These are phyloP conservation scores for Coboldia fuscipes DNA, from an alignment of 1,140 invertebrate species.

Conservation along the genomic window DNA sequence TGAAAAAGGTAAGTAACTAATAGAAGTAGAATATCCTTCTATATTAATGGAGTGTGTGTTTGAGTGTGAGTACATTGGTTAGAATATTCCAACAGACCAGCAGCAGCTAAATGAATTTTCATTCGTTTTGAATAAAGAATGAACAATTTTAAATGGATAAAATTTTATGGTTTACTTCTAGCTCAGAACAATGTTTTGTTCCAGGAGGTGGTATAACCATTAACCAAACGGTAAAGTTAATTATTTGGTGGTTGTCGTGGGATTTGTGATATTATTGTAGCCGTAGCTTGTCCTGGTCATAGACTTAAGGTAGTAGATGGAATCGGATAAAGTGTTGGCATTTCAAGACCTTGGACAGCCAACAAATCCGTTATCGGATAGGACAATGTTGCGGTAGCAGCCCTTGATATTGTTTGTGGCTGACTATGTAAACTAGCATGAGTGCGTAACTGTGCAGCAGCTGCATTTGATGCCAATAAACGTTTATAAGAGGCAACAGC, in stretches of 20 bases:
- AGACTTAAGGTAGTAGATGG: slow-evolving; percentile 33
- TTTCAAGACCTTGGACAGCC: slow-evolving; percentile 38
- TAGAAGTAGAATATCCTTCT: too few species aligned
- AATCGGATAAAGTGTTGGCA: slow-evolving; percentile 33
- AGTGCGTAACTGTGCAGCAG: not conserved
- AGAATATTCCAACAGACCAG: too few species aligned
- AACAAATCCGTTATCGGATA: slow-evolving; percentile 47
- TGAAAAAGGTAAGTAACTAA: too few species aligned
- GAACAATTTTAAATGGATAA: too few species aligned
- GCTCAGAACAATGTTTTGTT: too few species aligned
- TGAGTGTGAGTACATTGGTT: too few species aligned
- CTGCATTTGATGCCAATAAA: slow-evolving; percentile 11
- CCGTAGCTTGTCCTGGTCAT: slow-evolving; percentile 35
- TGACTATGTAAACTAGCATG: slow-evolving; percentile 3
- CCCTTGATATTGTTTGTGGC: slow-evolving; percentile 11
- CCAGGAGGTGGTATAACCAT: too few species aligned
- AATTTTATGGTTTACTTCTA: too few species aligned
- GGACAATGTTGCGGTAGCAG: slow-evolving; percentile 22
- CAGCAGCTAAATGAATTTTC: too few species aligned
- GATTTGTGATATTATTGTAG: slow-evolving; percentile 26
- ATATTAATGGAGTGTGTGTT: too few species aligned
- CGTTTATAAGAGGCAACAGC: slow-evolving; percentile 19
- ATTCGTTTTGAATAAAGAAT: too few species aligned
- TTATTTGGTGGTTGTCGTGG: slow-evolving; percentile 29
- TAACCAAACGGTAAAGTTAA: too few species aligned